Percentiles rank a stretch among this genome's conserved stretches.
Evolutionary conservation across 2,797 vertebrate genomes (phyloP).

Genomic region (Onychomys torridus): DNA sequence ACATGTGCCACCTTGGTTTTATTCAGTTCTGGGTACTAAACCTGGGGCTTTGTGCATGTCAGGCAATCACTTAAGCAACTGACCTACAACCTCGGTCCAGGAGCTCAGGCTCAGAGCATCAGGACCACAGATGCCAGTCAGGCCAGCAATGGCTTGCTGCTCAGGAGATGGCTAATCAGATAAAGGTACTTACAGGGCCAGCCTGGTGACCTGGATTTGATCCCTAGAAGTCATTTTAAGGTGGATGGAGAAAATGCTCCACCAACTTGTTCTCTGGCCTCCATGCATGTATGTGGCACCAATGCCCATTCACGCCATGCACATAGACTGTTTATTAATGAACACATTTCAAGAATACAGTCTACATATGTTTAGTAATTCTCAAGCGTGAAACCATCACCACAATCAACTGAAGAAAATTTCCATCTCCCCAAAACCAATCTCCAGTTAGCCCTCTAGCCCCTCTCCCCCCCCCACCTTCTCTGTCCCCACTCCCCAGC

Average conservation of each 20-base stretch:
- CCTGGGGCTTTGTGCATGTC: background rate
- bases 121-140: too few relatives aligned
- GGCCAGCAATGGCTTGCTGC: background rate
- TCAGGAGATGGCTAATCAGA: background rate
- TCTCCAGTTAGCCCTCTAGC: background rate
- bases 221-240: background rate
- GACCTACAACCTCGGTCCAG: too few relatives aligned
- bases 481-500: background rate
- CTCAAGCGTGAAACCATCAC: background rate
- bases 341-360: background rate
- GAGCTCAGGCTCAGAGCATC: background rate
- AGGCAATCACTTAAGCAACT: background rate
- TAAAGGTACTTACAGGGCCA: too few relatives aligned
- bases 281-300: background rate
- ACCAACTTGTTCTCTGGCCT: background rate
- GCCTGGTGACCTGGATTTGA: background rate
- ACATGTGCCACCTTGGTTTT: too few relatives aligned
- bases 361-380: background rate
- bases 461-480: background rate
- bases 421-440: background rate
- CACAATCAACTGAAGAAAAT: background rate
- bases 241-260: background rate
- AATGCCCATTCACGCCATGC: background rate
- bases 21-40: background rate
- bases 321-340: background rate